Base-by-base conservation (phyloP, 2,888 invertebrate species). In the Boloria euphrosyne region DNA sequence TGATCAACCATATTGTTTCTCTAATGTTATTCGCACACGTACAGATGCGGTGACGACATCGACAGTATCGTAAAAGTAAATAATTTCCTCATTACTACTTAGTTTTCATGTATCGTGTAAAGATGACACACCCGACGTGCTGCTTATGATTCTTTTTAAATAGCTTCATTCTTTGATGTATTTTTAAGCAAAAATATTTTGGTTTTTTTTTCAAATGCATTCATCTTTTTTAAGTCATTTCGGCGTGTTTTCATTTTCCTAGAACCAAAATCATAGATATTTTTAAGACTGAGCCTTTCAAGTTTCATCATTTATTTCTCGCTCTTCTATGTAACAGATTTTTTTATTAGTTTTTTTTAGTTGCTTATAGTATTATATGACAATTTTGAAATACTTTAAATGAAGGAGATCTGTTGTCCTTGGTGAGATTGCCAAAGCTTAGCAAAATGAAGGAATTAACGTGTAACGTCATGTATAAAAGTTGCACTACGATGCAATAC, bases 41-140 rank as follows among this genome's bases (percentile, higher is more conserved):
- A 38, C 10, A 46, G 43, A 57, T 46, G 16, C n/a, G 6, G 22
- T 57, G 46, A 6, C 57, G 57, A 57, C 46, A 57, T 55, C 5
- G 16, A n/a, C 27, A 27, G 57, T 57, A 57, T 22, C 22, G 57
- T 22, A 46, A n/a, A 57, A 46, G 46, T 7, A 22, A 27, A 27
- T 31, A 52, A 57, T 57, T 57, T 46, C 57, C n/a, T 5, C 18
- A 57, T 4, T n/a, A 1, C 57, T 46, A 46, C 46, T 57, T 57
- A 57, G 46, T 57, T 57, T 57, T 57, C 57, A 46, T 46, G 16
- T 57, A 3, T 57, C 46, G 57, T 57, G 16, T 57, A n/a, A 4
- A 57, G 57, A 57, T 46, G 57, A 57, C 57, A 16, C 57, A 46
- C 22, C 10, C 13, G n/a, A 46, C 57, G 22, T 46, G 57, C n/a